Conservation (phyloP, 2,113 vertebrate species). For the Muscicapa adusta region DNA sequence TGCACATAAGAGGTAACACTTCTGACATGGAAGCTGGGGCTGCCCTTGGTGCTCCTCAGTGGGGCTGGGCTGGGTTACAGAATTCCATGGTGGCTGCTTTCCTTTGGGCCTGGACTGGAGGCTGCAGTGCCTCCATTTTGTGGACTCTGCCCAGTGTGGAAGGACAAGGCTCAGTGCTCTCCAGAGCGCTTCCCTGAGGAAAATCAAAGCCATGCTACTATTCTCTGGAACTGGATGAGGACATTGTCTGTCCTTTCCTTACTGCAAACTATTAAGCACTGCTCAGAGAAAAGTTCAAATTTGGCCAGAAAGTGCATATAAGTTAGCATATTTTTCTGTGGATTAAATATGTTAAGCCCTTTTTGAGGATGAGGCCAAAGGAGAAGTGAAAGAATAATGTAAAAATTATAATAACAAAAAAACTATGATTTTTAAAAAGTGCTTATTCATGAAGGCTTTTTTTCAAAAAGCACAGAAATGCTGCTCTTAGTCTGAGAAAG, state of each 20-base stretch:
- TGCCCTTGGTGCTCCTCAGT: not conserved
- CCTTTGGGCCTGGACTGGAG: not conserved
- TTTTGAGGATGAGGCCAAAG: not conserved
- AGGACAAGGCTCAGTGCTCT: not conserved
- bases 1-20: accelerated
- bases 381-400: not conserved
- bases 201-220: not conserved
- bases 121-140: not conserved
- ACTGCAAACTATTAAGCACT: not conserved
- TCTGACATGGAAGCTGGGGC: accelerated
- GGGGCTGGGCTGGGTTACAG: not conserved
- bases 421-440: not conserved
- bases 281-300: not conserved
- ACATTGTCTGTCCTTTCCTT: not conserved
- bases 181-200: not conserved
- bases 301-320: not conserved
- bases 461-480: not conserved
- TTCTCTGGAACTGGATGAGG: not conserved
- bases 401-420: not conserved
- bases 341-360: not conserved
- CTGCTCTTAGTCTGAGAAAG: not conserved
- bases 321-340: not conserved
- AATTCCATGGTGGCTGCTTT: not conserved
- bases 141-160: not conserved
- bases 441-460: not conserved